Evolutionary conservation across 1,140 invertebrate species (phyloP).

Genomic region (Calliopsis andreniformis): DNA sequence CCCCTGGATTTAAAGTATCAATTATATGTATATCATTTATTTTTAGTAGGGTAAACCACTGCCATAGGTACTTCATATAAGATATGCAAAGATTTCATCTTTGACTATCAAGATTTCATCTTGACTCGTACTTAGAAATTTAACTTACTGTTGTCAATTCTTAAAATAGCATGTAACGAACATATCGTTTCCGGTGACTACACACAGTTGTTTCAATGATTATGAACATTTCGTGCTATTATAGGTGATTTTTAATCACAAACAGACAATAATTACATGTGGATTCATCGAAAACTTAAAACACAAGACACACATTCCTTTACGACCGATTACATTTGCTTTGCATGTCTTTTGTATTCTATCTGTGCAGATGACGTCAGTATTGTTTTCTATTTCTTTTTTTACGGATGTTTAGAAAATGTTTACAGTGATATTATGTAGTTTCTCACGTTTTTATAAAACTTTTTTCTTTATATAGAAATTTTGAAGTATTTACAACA

Average conservation of each 20-base stretch:
- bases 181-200: not conserved
- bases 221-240: not conserved
- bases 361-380: slow-evolving; percentile 70
- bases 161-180: not conserved
- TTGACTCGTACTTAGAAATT: slow-evolving; percentile 9
- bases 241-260: not conserved
- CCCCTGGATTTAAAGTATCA: slow-evolving; percentile 74
- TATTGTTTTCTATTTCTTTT: slow-evolving; percentile 70
- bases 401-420: slow-evolving; percentile 41
- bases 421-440: slow-evolving; percentile 32
- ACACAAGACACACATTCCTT: slow-evolving; percentile 44
- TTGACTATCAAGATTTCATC: not conserved
- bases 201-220: not conserved
- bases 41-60: slow-evolving; percentile 20
- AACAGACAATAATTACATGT: not conserved
- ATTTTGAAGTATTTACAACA: slow-evolving; percentile 49
- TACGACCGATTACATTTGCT: slow-evolving; percentile 34
- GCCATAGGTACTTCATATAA: slow-evolving; percentile 32
- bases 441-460: slow-evolving; percentile 45
- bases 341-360: slow-evolving; percentile 70
- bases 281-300: slow-evolving; percentile 8
- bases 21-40: slow-evolving; percentile 20
- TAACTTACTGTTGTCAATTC: not conserved
- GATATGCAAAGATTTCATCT: slow-evolving; percentile 44
- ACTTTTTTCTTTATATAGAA: slow-evolving; percentile 33